phyloP scores from a whole-genome alignment of 2,113 vertebrate species.

The Campylomormyrus numenius region DNA sequence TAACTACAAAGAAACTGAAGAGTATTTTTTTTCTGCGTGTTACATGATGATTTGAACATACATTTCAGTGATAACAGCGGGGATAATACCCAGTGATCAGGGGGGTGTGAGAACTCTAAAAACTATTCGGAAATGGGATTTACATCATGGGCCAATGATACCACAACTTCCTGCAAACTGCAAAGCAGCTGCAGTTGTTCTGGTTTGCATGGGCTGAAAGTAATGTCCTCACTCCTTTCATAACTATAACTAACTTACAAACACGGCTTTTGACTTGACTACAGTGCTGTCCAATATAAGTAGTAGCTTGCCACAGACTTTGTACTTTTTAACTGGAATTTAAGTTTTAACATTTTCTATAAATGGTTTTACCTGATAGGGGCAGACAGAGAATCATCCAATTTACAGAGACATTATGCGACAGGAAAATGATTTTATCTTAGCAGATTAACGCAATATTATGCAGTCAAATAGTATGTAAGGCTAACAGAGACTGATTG shows the following conservation, averaged over 20 bases:
- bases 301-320: background rate
- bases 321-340: background rate
- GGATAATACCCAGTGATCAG: background rate
- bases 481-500: background rate
- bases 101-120: background rate
- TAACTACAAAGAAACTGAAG: background rate
- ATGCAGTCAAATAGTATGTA: background rate
- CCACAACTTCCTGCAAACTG: background rate
- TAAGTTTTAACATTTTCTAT: background rate
- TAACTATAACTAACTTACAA: background rate
- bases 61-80: background rate
- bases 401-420: background rate
- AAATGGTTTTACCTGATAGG: background rate
- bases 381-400: background rate
- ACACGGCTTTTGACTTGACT: background rate
- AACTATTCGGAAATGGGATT: background rate
- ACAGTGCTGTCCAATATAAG: background rate
- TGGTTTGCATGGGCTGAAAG: background rate
- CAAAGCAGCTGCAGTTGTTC: background rate
- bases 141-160: background rate
- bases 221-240: background rate
- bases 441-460: background rate
- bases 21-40: background rate
- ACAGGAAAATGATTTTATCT: background rate
- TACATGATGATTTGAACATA: background rate